Conservation (phyloP, 2,113 vertebrate species). For the Microcebus murinus region DNA sequence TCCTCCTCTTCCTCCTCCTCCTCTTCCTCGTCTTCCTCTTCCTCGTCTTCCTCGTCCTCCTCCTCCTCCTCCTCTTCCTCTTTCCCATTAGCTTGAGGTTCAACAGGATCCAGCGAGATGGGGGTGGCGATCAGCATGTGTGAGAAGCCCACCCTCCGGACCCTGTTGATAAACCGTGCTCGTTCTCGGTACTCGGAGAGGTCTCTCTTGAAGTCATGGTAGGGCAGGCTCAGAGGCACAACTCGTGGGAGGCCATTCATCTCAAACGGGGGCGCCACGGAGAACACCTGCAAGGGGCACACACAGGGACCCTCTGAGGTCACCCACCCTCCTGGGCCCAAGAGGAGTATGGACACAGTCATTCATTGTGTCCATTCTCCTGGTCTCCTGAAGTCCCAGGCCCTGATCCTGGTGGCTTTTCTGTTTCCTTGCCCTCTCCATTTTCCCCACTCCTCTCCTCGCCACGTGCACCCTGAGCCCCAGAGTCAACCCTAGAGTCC, state of each 20-base stretch:
- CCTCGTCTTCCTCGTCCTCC: background rate
- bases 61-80: constrained; percentile 70
- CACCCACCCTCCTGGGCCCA: background rate
- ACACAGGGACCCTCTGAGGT: constrained; percentile 64
- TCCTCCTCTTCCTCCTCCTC: background rate
- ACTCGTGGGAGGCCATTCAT: constrained; percentile 86
- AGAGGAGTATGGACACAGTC: no score
- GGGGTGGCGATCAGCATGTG: constrained; percentile 90
- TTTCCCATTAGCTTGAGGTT: constrained; percentile 84
- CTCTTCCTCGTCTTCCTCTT: background rate
- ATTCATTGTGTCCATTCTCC: background rate
- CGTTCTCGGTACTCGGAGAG: constrained; percentile 91
- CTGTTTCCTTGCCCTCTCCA: background rate
- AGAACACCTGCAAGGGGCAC: constrained; percentile 86
- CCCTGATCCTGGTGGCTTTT: background rate
- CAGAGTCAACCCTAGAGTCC: background rate
- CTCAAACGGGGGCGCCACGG: constrained; percentile 87
- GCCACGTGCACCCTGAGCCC: background rate
- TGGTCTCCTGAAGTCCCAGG: background rate
- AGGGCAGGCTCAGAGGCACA: constrained; percentile 90
- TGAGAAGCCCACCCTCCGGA: constrained; percentile 94
- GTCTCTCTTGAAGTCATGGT: constrained; percentile 92
- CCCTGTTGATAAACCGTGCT: constrained; percentile 88
- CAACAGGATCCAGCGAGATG: constrained; percentile 76
- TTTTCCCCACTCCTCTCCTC: background rate